These are phyloP conservation scores for Poeciliopsis prolifica DNA, from an alignment of 2,113 vertebrate genomes.

Conservation along the genomic window DNA sequence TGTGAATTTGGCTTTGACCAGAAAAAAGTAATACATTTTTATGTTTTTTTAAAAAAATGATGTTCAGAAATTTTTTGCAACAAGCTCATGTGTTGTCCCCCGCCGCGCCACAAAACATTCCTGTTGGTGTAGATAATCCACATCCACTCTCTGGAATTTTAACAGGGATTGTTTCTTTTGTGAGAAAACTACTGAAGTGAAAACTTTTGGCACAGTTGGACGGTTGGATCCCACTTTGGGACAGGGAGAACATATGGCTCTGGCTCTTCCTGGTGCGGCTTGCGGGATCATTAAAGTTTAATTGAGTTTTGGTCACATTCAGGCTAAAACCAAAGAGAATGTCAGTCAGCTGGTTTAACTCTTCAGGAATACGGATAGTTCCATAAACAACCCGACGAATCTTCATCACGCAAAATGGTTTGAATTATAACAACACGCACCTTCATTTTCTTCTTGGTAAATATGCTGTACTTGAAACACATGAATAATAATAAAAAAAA, in stretches of 20 bases:
- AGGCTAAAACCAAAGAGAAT: background rate
- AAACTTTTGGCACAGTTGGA: conserved; percentile 18
- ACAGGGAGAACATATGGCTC: conserved; percentile 16
- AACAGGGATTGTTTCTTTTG: conserved; percentile 28
- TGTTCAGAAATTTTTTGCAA: background rate
- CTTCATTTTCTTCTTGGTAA: too few species aligned
- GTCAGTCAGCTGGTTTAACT: background rate
- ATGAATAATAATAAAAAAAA: too few species aligned
- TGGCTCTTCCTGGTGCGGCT: conserved; percentile 17
- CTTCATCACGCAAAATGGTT: background rate
- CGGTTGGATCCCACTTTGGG: conserved; percentile 16
- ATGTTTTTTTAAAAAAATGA: background rate
- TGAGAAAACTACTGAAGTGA: conserved; percentile 25
- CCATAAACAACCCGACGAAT: too few species aligned
- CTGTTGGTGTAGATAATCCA: conserved; percentile 25
- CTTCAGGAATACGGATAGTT: background rate
- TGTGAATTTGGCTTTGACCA: background rate
- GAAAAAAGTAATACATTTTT: background rate
- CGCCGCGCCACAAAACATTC: background rate
- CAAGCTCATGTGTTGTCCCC: background rate
- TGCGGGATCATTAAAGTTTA: conserved; percentile 4
- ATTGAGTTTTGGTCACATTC: conserved; percentile 21
- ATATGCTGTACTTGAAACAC: too few species aligned
- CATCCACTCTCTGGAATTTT: conserved; percentile 28
- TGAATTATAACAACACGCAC: too few species aligned